A percentile compares a stretch with the other conserved stretches of the same genome.
phyloP scores from a whole-genome alignment of 1,140 invertebrate species.

The Aphidius ervi region DNA sequence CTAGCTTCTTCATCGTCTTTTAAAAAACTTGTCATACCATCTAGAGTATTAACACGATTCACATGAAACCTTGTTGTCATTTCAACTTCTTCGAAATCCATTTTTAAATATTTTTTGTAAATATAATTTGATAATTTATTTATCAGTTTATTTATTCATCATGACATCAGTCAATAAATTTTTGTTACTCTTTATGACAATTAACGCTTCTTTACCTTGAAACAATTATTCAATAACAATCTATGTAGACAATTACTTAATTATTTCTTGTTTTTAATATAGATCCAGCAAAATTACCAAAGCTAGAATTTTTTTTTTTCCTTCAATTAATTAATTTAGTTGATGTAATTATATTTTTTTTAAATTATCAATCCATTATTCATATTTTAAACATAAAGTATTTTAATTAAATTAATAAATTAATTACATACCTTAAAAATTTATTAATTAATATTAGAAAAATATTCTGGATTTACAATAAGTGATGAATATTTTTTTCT shows the following conservation, averaged over 20 bases:
- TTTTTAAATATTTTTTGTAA: constrained; percentile 12
- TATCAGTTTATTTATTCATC: too few species aligned
- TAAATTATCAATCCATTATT: too few species aligned
- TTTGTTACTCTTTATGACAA: constrained; percentile 23
- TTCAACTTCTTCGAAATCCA: constrained; percentile 43
- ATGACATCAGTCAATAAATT: background rate
- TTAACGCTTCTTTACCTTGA: constrained; percentile 29
- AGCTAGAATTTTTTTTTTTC: background rate
- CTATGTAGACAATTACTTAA: constrained; percentile 45
- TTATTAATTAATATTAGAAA: too few species aligned
- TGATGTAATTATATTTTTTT: too few species aligned
- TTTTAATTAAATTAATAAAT: too few species aligned
- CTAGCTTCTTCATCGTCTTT: constrained; percentile 45
- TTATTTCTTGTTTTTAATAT: constrained; percentile 36
- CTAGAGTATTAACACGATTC: constrained; percentile 56
- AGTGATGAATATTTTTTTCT: too few species aligned
- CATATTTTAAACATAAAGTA: too few species aligned
- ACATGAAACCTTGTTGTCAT: constrained; percentile 56
- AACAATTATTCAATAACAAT: constrained; percentile 40
- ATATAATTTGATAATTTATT: too few species aligned
- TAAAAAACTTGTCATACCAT: constrained; percentile 46
- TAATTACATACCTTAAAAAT: too few species aligned
- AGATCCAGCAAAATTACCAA: constrained; percentile 28
- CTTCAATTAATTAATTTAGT: too few species aligned
- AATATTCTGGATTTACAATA: too few species aligned